A percentile compares a stretch with the other conserved stretches of the same genome.
Evolutionary conservation across 2,888 invertebrate species (phyloP).

Genomic region (Xestia rhomboidea): DNA sequence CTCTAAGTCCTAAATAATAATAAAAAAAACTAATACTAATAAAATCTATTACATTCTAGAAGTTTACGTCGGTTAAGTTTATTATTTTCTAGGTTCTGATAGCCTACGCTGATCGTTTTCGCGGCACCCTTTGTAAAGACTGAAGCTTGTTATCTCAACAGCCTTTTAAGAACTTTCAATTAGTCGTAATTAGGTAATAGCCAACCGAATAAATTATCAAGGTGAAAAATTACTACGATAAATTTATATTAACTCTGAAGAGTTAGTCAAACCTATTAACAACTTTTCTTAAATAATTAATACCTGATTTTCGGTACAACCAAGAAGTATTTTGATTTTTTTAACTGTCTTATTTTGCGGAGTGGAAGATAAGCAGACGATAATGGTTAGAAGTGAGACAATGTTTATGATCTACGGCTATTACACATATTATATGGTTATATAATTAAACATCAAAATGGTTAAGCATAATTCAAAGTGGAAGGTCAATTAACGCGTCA

Average conservation of each 20-base stretch:
- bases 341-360: not conserved
- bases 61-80: not conserved
- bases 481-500: slow-evolving; percentile 45
- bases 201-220: slow-evolving; percentile 24
- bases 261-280: slow-evolving; percentile 20
- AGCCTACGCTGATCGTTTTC: not conserved
- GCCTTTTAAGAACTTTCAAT: slow-evolving; percentile 28
- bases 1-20: not conserved
- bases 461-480: slow-evolving; percentile 24
- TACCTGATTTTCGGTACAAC: not conserved
- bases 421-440: slow-evolving; percentile 33
- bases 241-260: slow-evolving; percentile 8
- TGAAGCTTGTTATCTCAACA: slow-evolving; percentile 20
- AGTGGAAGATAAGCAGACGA: slow-evolving; percentile 38
- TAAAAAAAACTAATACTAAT: not conserved
- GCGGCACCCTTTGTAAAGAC: not conserved
- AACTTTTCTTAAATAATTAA: slow-evolving; percentile 22
- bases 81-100: not conserved
- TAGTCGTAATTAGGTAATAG: slow-evolving; percentile 44
- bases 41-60: not conserved
- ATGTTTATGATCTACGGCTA: slow-evolving; percentile 32
- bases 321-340: not conserved
- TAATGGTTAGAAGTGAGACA: slow-evolving; percentile 13
- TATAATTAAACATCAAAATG: slow-evolving; percentile 43
- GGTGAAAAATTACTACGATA: slow-evolving; percentile 16